These are phyloP conservation scores for Eulithis prunata DNA, from an alignment of 2,888 invertebrate genomes.

Conservation along the genomic window DNA sequence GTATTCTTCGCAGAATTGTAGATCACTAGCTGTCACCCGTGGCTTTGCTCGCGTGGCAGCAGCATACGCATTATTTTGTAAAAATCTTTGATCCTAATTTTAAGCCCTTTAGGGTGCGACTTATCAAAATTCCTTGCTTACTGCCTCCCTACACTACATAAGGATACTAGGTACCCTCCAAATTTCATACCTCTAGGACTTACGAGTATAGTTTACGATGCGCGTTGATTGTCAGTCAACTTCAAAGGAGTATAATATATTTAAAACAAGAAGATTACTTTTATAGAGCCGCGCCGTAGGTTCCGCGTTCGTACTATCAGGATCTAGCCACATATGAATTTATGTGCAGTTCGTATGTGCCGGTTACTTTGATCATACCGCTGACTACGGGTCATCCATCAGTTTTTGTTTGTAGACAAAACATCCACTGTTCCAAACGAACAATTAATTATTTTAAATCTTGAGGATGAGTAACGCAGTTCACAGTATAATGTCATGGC, in stretches of 20 bases:
- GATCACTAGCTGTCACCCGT: no score
- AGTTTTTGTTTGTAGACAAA: conserved; percentile 7
- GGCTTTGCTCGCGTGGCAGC: no score
- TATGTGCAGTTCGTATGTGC: conserved; percentile 25
- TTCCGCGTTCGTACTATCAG: not conserved
- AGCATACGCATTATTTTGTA: no score
- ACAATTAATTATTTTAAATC: conserved; percentile 1
- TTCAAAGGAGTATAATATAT: no score
- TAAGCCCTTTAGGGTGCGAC: no score
- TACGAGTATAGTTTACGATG: no score
- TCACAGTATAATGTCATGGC: conserved; percentile 14
- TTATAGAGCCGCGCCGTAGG: not conserved
- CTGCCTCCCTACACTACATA: no score
- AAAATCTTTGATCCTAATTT: no score
- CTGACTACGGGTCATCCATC: conserved; percentile 26
- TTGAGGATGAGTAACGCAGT: conserved; percentile 12
- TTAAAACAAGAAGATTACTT: not conserved
- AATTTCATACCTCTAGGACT: no score
- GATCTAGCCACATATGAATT: conserved; percentile 7
- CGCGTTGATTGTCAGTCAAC: no score
- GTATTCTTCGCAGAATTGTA: not conserved
- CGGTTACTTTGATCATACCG: conserved; percentile 37
- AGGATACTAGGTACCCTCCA: no score
- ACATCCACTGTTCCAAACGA: not conserved
- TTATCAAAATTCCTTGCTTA: no score